Evolutionary conservation across 2,888 invertebrate species (phyloP).

Genomic region (Cyclophora albipunctata): DNA sequence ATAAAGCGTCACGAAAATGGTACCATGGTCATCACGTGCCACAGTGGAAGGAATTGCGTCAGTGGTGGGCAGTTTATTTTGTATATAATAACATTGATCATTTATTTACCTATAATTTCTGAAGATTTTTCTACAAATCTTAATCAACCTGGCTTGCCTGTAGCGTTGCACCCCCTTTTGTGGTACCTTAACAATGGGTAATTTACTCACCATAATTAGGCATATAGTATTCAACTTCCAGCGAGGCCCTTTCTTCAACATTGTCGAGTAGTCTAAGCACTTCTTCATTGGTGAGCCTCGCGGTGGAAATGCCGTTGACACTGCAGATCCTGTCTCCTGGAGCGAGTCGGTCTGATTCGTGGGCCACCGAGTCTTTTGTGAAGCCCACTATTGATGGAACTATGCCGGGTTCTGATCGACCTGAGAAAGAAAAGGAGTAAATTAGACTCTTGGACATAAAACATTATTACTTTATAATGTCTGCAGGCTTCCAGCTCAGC

Average conservation of each 20-base stretch:
- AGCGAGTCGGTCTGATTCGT: slow-evolving; percentile 84
- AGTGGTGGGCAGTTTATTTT: too few species aligned
- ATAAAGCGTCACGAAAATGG: too few species aligned
- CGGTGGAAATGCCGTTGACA: slow-evolving; percentile 87
- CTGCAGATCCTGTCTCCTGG: slow-evolving; percentile 88
- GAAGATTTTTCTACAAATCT: too few species aligned
- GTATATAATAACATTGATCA: too few species aligned
- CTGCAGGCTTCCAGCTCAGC: too few species aligned
- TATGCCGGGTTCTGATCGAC: slow-evolving; percentile 80
- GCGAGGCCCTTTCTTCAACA: slow-evolving; percentile 82
- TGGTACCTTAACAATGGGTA: too few species aligned
- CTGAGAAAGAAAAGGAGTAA: slow-evolving; percentile 47
- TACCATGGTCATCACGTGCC: too few species aligned
- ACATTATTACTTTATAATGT: background rate
- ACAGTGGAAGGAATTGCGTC: too few species aligned
- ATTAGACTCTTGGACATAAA: slow-evolving; percentile 5
- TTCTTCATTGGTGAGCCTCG: slow-evolving; percentile 84
- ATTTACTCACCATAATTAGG: slow-evolving; percentile 83
- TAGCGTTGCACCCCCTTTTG: too few species aligned
- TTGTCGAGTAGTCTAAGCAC: slow-evolving; percentile 83
- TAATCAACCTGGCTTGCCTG: too few species aligned
- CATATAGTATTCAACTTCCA: slow-evolving; percentile 89
- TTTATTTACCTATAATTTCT: too few species aligned
- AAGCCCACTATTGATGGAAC: slow-evolving; percentile 81
- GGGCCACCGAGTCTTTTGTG: slow-evolving; percentile 81